Percentiles rank a stretch among this genome's conserved stretches.
These are phyloP conservation scores for Cydia splendana DNA, from an alignment of 1,140 invertebrate genomes.

Conservation along the genomic window DNA sequence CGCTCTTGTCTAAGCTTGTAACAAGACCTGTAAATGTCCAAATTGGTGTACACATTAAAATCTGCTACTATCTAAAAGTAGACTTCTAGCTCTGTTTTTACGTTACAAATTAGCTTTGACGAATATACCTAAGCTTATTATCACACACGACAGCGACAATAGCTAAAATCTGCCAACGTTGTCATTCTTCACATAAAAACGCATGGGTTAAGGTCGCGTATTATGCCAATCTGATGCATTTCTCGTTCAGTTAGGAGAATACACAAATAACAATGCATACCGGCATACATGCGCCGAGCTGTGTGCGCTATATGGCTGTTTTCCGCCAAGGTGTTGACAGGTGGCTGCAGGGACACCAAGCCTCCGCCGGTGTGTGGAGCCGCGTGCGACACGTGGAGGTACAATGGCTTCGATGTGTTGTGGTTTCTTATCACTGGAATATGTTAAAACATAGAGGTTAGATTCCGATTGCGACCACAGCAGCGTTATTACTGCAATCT, in stretches of 20 bases:
- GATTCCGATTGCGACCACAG: too few relatives aligned
- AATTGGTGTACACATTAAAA: neutral
- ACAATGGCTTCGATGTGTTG: constrained; percentile 42
- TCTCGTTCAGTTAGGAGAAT: neutral
- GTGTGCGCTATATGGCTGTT: constrained; percentile 50
- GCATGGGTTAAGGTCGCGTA: neutral
- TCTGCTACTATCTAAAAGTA: neutral
- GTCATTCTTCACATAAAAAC: too few relatives aligned
- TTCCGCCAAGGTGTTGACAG: constrained; percentile 38
- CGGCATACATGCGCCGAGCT: constrained; percentile 49
- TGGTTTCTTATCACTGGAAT: constrained; percentile 50
- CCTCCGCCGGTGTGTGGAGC: constrained; percentile 46
- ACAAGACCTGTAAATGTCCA: constrained; percentile 45
- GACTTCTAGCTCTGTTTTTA: too few relatives aligned
- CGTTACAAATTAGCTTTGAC: too few relatives aligned
- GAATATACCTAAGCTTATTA: too few relatives aligned
- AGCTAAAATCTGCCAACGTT: too few relatives aligned
- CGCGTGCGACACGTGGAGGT: constrained; percentile 45
- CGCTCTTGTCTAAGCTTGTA: constrained; percentile 82
- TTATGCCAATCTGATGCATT: neutral
- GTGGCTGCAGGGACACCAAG: constrained; percentile 43
- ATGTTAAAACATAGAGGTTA: neutral
- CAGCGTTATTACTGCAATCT: too few relatives aligned
- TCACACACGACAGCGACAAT: too few relatives aligned
- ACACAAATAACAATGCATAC: constrained; percentile 32